Evolutionary conservation across 2,113 vertebrate species (phyloP), one percentile per base, ranked within the genome.

Genomic region (Podarcis cretensis): DNA sequence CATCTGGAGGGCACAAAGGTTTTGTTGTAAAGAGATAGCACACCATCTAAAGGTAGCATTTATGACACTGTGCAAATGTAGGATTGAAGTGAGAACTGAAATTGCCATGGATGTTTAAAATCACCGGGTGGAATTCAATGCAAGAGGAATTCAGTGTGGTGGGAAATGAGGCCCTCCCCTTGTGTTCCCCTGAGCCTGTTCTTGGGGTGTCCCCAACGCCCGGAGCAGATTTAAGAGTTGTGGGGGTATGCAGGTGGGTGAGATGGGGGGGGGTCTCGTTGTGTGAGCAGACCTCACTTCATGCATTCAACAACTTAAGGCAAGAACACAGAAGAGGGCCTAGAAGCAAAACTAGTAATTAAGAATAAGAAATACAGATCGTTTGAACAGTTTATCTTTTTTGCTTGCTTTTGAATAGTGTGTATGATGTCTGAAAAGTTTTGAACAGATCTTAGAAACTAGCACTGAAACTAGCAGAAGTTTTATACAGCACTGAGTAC

Each of bases 31-130:
- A 57, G 63, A 30, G 74, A 43, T 25, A 83, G 16, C 40, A 21
- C 7, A n/a, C 18, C n/a, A 85, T n/a, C 73, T 73, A 59, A 88
- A 90, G 40, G 80, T 84, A 87, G 57, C 65, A 54, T 88, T 92
- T 77, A 85, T 76, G 83, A 80, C 91, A 92, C 63, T 76, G 40
- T 57, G 77, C 5, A 18, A 75, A 43, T 57, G 16, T 74, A 27
- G 57, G 23, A 59, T 54, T 84, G 89, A 92, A 86, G 89, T 74
- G 69, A 30, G 43, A 9, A 37, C 30, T 74, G 69, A 79, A 40
- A n/a, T 4, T 54, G 35, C 81, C 35, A 48, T 83, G 87, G 81
- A 65, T 93, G 81, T 94, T 93, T 92, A 91, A 91, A 89, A 13
- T 32, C 20, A 86, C 91, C 91, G 88, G 75, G 48, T 54, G 9